A percentile compares a stretch with the other conserved stretches of the same genome.
These are phyloP conservation scores for Drosophila saltans DNA, from an alignment of 1,140 invertebrate genomes.

Conservation along the genomic window DNA sequence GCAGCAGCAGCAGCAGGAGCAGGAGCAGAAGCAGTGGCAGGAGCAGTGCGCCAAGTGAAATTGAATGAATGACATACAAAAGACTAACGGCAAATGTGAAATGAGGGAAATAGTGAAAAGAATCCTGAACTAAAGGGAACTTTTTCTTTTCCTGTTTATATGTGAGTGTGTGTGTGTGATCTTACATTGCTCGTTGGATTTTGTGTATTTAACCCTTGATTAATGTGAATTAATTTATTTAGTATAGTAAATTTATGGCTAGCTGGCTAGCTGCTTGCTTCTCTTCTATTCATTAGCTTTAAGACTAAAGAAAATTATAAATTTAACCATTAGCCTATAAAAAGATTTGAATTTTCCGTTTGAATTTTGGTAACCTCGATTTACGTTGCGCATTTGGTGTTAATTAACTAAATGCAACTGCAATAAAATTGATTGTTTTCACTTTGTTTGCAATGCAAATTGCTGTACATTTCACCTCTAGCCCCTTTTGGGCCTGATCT, in stretches of 20 bases:
- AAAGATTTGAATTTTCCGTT: constrained; percentile 21
- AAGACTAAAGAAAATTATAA: constrained; percentile 45
- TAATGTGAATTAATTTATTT: constrained; percentile 79
- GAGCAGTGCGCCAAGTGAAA: constrained; percentile 37
- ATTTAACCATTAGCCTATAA: constrained; percentile 16
- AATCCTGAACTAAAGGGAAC: constrained; percentile 15
- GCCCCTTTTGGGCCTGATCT: too few species aligned
- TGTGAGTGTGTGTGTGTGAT: constrained; percentile 46
- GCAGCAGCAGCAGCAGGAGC: constrained; percentile 6
- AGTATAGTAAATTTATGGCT: constrained; percentile 62
- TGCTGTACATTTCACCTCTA: constrained; percentile 31
- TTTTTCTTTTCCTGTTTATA: constrained; percentile 26
- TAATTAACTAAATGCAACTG: constrained; percentile 82
- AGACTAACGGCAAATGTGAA: constrained; percentile 26
- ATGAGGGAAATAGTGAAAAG: constrained; percentile 20
- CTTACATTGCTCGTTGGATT: constrained; percentile 39
- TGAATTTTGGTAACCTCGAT: constrained; percentile 22
- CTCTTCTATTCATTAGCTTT: constrained; percentile 26
- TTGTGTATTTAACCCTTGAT: constrained; percentile 68
- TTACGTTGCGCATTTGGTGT: constrained; percentile 64
- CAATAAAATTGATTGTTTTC: constrained; percentile 82
- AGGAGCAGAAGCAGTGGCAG: constrained; percentile 18
- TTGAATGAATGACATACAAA: constrained; percentile 55
- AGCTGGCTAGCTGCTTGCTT: neutral
- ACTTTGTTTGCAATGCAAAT: constrained; percentile 82